A percentile compares a stretch with the other conserved stretches of the same genome.
Evolutionary conservation across 2,888 invertebrate genomes (phyloP).

Genomic region (Teleiodes luculella): DNA sequence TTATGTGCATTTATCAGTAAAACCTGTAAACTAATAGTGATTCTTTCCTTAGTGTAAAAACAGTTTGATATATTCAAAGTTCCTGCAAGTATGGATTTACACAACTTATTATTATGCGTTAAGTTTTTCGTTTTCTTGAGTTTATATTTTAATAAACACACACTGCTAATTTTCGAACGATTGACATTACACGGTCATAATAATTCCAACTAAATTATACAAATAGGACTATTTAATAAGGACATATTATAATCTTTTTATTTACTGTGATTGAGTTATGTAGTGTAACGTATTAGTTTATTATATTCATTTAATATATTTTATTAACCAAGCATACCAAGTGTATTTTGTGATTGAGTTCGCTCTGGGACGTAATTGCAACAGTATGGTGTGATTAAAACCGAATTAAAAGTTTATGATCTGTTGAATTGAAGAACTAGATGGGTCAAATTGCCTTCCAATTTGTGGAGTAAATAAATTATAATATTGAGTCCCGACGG

Average conservation of each 20-base stretch:
- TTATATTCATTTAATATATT: conserved; percentile 43
- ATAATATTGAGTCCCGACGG: too few species aligned
- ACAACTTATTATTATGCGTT: too few species aligned
- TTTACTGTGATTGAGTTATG: conserved; percentile 72
- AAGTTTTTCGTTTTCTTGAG: background rate
- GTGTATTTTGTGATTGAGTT: conserved; percentile 4
- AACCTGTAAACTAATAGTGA: too few species aligned
- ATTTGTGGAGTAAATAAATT: background rate
- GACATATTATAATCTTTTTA: conserved; percentile 38
- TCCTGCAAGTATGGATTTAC: background rate
- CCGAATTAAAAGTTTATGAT: conserved; percentile 4
- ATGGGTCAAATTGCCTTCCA: background rate
- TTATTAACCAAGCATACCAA: conserved; percentile 34
- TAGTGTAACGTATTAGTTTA: conserved; percentile 54
- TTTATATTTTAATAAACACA: background rate
- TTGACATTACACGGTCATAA: conserved; percentile 44
- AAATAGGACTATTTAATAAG: conserved; percentile 21
- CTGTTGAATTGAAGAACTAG: too few species aligned
- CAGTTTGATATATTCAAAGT: background rate
- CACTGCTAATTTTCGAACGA: conserved; percentile 6
- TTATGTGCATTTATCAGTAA: background rate
- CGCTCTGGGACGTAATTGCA: conserved; percentile 7
- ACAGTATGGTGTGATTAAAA: conserved; percentile 8
- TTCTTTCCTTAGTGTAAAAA: too few species aligned
- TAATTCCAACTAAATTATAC: conserved; percentile 48